These are phyloP conservation scores for Orchesellides sinensis DNA, from an alignment of 2,888 invertebrate genomes.

Conservation along the genomic window DNA sequence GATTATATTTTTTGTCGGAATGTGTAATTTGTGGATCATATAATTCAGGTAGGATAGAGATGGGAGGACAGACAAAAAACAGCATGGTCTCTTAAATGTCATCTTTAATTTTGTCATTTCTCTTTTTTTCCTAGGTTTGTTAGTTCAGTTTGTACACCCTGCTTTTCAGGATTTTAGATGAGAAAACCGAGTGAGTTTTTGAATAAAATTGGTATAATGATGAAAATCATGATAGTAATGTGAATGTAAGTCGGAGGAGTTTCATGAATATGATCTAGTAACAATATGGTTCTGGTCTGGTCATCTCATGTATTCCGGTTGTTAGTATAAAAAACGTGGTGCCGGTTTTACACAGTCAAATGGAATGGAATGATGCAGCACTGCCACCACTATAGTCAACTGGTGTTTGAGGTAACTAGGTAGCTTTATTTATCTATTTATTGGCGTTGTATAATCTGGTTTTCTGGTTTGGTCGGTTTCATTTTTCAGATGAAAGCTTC, in stretches of 20 bases:
- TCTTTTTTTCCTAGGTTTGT: conserved; percentile 41
- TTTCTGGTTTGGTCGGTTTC: conserved; percentile 66
- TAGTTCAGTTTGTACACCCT: conserved; percentile 17
- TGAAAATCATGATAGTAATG: conserved; percentile 53
- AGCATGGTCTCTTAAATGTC: conserved; percentile 70
- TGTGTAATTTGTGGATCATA: conserved; percentile 71
- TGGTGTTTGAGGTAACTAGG: conserved; percentile 53
- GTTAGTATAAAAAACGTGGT: conserved; percentile 26
- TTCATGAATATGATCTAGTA: conserved; percentile 46
- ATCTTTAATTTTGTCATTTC: conserved; percentile 69
- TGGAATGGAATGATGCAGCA: conserved; percentile 44
- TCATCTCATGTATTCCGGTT: conserved; percentile 1
- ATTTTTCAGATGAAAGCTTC: conserved; percentile 59
- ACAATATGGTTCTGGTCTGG: conserved; percentile 21
- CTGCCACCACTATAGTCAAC: no score
- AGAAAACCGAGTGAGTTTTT: conserved; percentile 17
- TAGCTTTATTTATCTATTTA: conserved; percentile 62
- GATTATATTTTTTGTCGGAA: conserved; percentile 60
- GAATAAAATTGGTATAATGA: conserved; percentile 52
- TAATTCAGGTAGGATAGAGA: conserved; percentile 63
- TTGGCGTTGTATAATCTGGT: conserved; percentile 64
- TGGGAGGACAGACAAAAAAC: conserved; percentile 65
- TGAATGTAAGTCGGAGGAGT: background rate
- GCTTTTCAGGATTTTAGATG: background rate
- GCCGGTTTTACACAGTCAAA: conserved; percentile 23